Evolutionary conservation across 2,888 invertebrate species (phyloP).

Genomic region (Orchestes rusci): DNA sequence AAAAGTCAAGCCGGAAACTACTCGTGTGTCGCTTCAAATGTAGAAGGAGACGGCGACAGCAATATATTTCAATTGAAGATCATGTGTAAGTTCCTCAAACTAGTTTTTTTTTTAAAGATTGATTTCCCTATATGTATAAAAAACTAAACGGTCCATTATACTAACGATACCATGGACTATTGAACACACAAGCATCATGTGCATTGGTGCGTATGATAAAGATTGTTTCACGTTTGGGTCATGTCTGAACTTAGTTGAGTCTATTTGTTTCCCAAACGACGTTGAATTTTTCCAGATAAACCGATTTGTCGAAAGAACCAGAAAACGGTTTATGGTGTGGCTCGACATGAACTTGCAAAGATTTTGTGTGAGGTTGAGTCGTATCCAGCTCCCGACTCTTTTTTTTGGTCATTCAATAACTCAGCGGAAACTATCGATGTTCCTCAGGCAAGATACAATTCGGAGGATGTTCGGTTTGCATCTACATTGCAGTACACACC

Average conservation of each 20-base stretch:
- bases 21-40: slow-evolving; percentile 83
- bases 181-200: too few relatives aligned
- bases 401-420: slow-evolving; percentile 87
- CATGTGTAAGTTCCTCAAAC: slow-evolving; percentile 94
- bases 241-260: too few relatives aligned
- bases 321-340: slow-evolving; percentile 75
- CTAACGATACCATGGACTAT: too few relatives aligned
- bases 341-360: slow-evolving; percentile 70
- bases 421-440: slow-evolving; percentile 75
- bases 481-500: slow-evolving; percentile 73
- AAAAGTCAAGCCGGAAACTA: slow-evolving; percentile 80
- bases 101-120: slow-evolving; percentile 10
- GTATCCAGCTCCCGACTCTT: slow-evolving; percentile 73
- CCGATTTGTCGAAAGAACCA: slow-evolving; percentile 71
- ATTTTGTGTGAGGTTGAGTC: slow-evolving; percentile 80
- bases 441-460: slow-evolving; percentile 57
- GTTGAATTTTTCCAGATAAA: slow-evolving; percentile 55
- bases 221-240: too few relatives aligned
- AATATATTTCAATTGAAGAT: slow-evolving; percentile 74
- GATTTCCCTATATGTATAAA: too few relatives aligned
- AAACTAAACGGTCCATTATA: too few relatives aligned
- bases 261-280: background rate
- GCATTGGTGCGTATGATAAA: too few relatives aligned
- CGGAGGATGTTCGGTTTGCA: slow-evolving; percentile 47
- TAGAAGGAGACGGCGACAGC: slow-evolving; percentile 85